These are phyloP conservation scores for Acleris literana DNA, from an alignment of 2,888 invertebrate genomes.

Conservation along the genomic window DNA sequence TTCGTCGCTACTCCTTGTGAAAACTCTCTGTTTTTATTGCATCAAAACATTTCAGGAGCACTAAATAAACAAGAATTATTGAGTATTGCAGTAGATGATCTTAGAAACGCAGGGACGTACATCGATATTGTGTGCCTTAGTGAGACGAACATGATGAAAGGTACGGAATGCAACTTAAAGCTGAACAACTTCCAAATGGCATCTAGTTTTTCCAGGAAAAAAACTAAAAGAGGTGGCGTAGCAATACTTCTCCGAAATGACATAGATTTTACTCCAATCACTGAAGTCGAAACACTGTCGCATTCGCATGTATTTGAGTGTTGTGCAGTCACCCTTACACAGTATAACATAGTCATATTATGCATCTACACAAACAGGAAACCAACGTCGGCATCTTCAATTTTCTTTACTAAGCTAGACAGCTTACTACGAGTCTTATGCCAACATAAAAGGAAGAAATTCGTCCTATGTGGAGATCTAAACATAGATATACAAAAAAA, in stretches of 20 bases:
- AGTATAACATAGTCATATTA: not conserved
- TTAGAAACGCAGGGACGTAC: not conserved
- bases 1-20: conserved; percentile 5
- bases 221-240: not conserved
- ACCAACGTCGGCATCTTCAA: not conserved
- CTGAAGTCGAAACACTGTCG: not conserved
- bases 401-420: not conserved
- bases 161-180: not conserved
- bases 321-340: not conserved
- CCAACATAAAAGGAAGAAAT: no score
- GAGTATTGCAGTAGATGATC: not conserved
- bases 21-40: not conserved
- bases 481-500: not conserved
- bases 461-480: no score
- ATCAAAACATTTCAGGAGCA: conserved; percentile 6
- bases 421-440: not conserved
- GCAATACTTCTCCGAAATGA: not conserved
- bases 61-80: conserved; percentile 5
- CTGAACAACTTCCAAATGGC: not conserved
- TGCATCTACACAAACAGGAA: not conserved
- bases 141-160: conserved; percentile 5
- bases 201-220: not conserved
- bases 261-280: not conserved
- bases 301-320: not conserved
- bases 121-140: conserved; percentile 3